Evolutionary conservation across 2,888 invertebrate genomes (phyloP), one percentile per base, ranked within the genome.

Genomic region (Abrostola triplasia): DNA sequence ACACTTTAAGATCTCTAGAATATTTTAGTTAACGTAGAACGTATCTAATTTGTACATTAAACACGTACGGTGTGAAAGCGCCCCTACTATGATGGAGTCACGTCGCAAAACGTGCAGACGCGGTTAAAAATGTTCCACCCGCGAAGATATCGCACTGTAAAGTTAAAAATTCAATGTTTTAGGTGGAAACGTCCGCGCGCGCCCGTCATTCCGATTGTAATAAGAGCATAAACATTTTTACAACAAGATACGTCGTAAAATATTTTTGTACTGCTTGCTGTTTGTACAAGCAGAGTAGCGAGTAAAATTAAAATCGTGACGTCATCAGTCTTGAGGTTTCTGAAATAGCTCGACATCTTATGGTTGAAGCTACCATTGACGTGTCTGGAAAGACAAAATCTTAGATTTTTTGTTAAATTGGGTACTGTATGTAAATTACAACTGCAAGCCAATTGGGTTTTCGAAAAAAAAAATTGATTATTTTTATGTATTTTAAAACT

Each of bases 161-260:
- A 81, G 83, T 88, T 88, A 90, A 90, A 88, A 89, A 90, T 89
- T 89, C 87, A 88, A 90, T 89, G 85, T 86, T 84, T 81, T 66
- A 67, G 70, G 72, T 77, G 67, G 62, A 64, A 74, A 65, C 58
- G 59, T 62, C 51, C 62, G 50, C 64, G 38, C 77, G 76, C 81
- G 60, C 70, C 70, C 70, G 75, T 79, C 83, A 80, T 79, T 74
- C 63, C 67, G 64, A 67, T 74, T 69, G 73, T 77, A 77, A 77
- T 77, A 78, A 68, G 69, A 68, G 61, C 69, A 79, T 83, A 77
- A 77, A 79, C 61, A 77, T 68, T 70, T 69, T 73, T 70, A 65
- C 47, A 70, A 66, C 68, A 47, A 65, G 65, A 70, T 71, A 71
- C 61, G 58, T 66, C 49, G 53, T 77, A 64, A 72, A 70, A 69